A percentile compares a stretch with the other conserved stretches of the same genome.
These are phyloP conservation scores for Macaria liturata DNA, from an alignment of 2,888 invertebrate genomes.

Conservation along the genomic window DNA sequence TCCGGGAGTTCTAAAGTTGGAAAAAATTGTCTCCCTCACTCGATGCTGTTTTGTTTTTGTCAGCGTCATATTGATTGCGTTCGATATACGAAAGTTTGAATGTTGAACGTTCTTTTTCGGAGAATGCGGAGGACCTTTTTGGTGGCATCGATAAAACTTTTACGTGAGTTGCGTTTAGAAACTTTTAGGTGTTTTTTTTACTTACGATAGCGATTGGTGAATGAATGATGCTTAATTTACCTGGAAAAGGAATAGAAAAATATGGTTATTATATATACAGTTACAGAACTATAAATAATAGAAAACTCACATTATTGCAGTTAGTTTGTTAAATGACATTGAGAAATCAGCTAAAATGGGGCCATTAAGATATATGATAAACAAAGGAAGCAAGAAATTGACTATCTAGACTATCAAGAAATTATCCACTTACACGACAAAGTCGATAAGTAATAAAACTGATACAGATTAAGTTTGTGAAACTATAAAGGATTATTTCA, in stretches of 20 bases:
- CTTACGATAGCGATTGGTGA: conserved; percentile 13
- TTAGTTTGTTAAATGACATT: too few relatives aligned
- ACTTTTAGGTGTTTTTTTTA: not conserved
- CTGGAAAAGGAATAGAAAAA: conserved; percentile 43
- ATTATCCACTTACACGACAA: too few relatives aligned
- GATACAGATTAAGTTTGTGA: conserved; percentile 14
- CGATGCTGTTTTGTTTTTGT: conserved; percentile 43
- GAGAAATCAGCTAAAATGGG: too few relatives aligned
- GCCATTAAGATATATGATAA: too few relatives aligned
- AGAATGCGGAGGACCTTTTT: not conserved
- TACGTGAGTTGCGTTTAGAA: not conserved
- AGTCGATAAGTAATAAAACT: conserved; percentile 10
- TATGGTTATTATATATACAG: too few relatives aligned
- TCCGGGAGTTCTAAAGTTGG: conserved; percentile 64
- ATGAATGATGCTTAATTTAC: conserved; percentile 47
- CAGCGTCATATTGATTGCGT: conserved; percentile 36
- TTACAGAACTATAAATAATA: too few relatives aligned
- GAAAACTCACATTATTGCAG: too few relatives aligned
- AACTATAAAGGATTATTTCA: conserved; percentile 42
- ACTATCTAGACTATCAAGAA: too few relatives aligned
- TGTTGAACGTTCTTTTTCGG: not conserved
- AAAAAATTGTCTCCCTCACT: conserved; percentile 60
- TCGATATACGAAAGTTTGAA: conserved; percentile 25
- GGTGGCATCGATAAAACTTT: not conserved
- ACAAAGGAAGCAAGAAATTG: too few relatives aligned